Evolutionary conservation across 2,888 invertebrate species (phyloP).

Genomic region (Protophormia terraenovae): DNA sequence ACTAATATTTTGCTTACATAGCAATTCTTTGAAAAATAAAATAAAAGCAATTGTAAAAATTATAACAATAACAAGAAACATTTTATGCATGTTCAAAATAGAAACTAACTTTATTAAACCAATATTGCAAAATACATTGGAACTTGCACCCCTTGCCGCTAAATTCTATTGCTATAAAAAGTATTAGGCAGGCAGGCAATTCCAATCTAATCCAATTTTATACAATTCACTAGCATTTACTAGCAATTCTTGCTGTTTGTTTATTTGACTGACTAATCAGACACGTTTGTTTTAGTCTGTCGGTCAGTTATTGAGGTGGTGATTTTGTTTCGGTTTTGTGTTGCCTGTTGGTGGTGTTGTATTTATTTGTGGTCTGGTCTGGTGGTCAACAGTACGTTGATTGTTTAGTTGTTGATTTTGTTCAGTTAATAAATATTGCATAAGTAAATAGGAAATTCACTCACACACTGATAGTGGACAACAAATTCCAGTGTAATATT

Average conservation of each 20-base stretch:
- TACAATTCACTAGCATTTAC: neutral
- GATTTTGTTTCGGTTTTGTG: conserved; percentile 4
- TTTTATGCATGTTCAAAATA: neutral
- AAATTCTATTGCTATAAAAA: neutral
- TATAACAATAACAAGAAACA: neutral
- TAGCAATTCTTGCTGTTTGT: neutral
- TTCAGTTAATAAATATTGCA: conserved; percentile 58
- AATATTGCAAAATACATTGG: neutral
- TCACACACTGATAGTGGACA: neutral
- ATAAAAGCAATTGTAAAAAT: neutral
- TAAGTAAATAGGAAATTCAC: conserved; percentile 43
- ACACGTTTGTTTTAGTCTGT: conserved; percentile 10
- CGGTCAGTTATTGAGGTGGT: conserved; percentile 3
- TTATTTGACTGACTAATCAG: neutral
- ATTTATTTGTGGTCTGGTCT: conserved; percentile 44
- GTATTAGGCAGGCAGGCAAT: neutral
- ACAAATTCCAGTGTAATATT: conserved; percentile 42
- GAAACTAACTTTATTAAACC: neutral
- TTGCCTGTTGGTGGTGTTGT: conserved; percentile 9
- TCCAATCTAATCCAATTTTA: neutral
- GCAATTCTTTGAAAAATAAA: neutral
- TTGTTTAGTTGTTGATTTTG: conserved; percentile 36
- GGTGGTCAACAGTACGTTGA: conserved; percentile 37
- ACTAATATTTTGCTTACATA: too few species aligned
- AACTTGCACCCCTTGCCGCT: neutral